Evolutionary conservation across 2,113 vertebrate species (phyloP), one percentile per base, ranked within the genome.

Genomic region (Dipodomys stephensi): DNA sequence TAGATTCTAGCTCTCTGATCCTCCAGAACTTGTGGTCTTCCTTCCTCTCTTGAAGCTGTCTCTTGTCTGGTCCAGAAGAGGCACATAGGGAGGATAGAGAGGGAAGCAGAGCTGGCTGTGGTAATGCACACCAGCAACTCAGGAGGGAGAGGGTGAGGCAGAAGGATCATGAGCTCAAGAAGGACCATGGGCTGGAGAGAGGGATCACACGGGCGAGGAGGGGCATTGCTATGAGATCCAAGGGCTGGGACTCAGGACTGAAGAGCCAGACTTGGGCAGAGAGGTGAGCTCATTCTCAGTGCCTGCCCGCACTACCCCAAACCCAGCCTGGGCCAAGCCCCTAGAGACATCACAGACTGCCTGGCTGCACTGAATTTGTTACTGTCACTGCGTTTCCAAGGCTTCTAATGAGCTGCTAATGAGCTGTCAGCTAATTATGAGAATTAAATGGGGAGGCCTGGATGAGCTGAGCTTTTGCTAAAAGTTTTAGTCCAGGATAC

Each of bases 371-470:
- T 94, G 92, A 96, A 97, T 98, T 97, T 98, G 97, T 98, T 98
- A 97, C 96, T 98, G 97, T 98, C 83, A 67, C 85, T 65, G 95
- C 92, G 96, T 97, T 98, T 97, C 95, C 95, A 97, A 92, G 96
- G 90, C 91, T 98, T 97, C 96, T 98, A 98, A 98, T 97, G 97
- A 98, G 97, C 95, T 98, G 96, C 96, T 98, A 98, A 98, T 98
- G 98, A 98, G 97, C 97, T 98, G 97, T 97, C 98, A 98, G 97
- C 96, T 98, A 98, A 88, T 97, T 98, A 98, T 97, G 97, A 97
- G 97, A 98, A 98, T 98, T 97, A 97, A 97, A 97, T 97, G 97
- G 94, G 95, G 97, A 95, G 97, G 94, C 94, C 62, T 46, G 96
- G 95, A 96, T 92, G 92, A 90, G 77, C 64, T 69, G 73, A 89